These are phyloP conservation scores for Sebastes hubbsi DNA, from an alignment of 2,797 vertebrate genomes.

Conservation along the genomic window DNA sequence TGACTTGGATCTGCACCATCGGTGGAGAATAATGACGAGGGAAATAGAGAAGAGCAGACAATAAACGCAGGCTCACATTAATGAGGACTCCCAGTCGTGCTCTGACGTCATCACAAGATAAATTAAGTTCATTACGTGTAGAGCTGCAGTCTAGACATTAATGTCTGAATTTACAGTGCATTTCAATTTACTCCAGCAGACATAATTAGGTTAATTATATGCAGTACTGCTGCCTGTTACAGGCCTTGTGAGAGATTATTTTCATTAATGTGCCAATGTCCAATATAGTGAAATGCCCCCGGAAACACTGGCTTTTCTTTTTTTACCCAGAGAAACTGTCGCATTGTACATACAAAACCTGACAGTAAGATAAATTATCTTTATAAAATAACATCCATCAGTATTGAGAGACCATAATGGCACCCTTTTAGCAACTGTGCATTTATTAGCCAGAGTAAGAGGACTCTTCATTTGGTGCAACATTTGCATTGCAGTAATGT, in stretches of 20 bases:
- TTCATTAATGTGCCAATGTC: not conserved
- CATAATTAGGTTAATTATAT: slow-evolving; percentile 60
- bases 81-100: slow-evolving; percentile 10
- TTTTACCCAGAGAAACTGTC: not conserved
- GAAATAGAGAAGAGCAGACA: slow-evolving; percentile 1
- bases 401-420: not conserved
- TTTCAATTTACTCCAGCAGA: slow-evolving; percentile 34
- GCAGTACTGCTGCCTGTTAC: slow-evolving; percentile 19
- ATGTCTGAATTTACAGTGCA: slow-evolving; percentile 39
- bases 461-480: not conserved
- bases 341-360: not conserved
- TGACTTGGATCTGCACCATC: slow-evolving; percentile 29
- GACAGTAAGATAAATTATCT: not conserved
- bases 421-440: not conserved
- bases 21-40: slow-evolving; percentile 24
- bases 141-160: slow-evolving; percentile 34
- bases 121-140: slow-evolving; percentile 39
- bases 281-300: slow-evolving; percentile 4
- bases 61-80: not conserved
- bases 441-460: not conserved
- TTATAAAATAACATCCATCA: not conserved
- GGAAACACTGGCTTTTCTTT: not conserved
- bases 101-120: slow-evolving; percentile 2
- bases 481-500: not conserved
- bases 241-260: not conserved